Percentiles rank a stretch among this genome's conserved stretches.
Evolutionary conservation across 1,140 invertebrate genomes (phyloP).

Genomic region (Drosophila pectinifera): DNA sequence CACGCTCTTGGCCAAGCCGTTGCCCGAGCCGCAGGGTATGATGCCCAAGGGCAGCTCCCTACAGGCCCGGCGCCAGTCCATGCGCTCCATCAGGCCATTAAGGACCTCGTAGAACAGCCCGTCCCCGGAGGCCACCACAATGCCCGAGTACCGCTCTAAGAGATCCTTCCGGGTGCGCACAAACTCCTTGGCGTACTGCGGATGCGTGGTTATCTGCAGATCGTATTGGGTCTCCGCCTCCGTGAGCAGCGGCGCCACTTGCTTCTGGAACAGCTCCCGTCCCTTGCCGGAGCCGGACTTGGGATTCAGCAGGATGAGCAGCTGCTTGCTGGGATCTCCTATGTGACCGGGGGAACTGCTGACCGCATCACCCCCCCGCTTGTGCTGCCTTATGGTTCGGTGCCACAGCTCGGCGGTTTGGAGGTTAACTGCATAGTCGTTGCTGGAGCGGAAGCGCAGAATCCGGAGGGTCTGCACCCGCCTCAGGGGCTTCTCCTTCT

Average conservation of each 20-base stretch:
- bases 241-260: conserved; percentile 92
- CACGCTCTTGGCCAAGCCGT: conserved; percentile 95
- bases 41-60: conserved; percentile 92
- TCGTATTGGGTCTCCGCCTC: conserved; percentile 95
- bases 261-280: conserved; percentile 92
- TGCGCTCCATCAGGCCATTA: conserved; percentile 94
- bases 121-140: conserved; percentile 97
- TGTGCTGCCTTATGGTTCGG: conserved; percentile 81
- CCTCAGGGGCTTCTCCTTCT: conserved; percentile 88
- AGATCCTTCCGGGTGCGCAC: conserved; percentile 91
- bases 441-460: conserved; percentile 91
- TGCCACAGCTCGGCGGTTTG: conserved; percentile 93
- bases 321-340: conserved; percentile 40
- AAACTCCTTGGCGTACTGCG: conserved; percentile 94
- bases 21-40: conserved; percentile 97
- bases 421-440: conserved; percentile 93
- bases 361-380: conserved; percentile 3
- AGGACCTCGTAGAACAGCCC: conserved; percentile 97
- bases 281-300: conserved; percentile 95
- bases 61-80: conserved; percentile 93
- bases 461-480: conserved; percentile 92
- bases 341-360: neutral
- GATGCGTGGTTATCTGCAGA: conserved; percentile 93
- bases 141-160: conserved; percentile 88
- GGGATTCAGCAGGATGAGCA: conserved; percentile 96